Conservation (phyloP, 2,888 invertebrate genomes). For the Strigamia crassipes region DNA sequence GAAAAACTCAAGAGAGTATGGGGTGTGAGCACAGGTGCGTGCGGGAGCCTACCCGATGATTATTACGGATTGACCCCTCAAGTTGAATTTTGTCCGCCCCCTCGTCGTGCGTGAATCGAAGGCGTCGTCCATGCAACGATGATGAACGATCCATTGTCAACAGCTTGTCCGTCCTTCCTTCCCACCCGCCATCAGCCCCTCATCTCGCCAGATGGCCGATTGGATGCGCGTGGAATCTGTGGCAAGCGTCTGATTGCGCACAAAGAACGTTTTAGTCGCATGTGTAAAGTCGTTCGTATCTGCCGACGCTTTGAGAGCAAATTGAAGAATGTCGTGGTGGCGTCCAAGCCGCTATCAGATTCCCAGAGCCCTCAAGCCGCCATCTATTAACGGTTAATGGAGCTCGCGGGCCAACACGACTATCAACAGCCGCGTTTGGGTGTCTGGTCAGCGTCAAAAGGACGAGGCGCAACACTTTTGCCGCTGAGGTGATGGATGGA, state of each 20-base stretch:
- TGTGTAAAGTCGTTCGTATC: slow-evolving; percentile 6
- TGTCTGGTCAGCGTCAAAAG: slow-evolving; percentile 39
- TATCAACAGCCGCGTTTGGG: slow-evolving; percentile 37
- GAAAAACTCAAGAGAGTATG: slow-evolving; percentile 14
- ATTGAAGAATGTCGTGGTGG: slow-evolving; percentile 16
- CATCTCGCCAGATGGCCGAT: slow-evolving; percentile 45
- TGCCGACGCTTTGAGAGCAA: slow-evolving; percentile 8
- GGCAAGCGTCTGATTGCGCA: neutral
- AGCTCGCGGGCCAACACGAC: slow-evolving; percentile 24
- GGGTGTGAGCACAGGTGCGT: slow-evolving; percentile 29
- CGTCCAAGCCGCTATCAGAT: slow-evolving; percentile 24
- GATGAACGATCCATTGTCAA: slow-evolving; percentile 43
- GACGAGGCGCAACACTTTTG: slow-evolving; percentile 27
- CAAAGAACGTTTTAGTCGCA: neutral
- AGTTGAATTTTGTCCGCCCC: slow-evolving; percentile 9
- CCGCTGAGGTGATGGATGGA: slow-evolving; percentile 16
- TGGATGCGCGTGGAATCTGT: slow-evolving; percentile 34
- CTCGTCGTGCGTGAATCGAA: slow-evolving; percentile 23
- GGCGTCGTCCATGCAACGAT: slow-evolving; percentile 29
- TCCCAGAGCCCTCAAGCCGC: slow-evolving; percentile 32
- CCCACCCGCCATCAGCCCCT: slow-evolving; percentile 12
- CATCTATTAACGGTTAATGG: slow-evolving; percentile 43
- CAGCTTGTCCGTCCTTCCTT: slow-evolving; percentile 29
- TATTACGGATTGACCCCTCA: slow-evolving; percentile 6
- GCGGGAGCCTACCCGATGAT: neutral